Evolutionary conservation across 2,113 vertebrate species (phyloP).

Genomic region (Daphoenositta chrysoptera): DNA sequence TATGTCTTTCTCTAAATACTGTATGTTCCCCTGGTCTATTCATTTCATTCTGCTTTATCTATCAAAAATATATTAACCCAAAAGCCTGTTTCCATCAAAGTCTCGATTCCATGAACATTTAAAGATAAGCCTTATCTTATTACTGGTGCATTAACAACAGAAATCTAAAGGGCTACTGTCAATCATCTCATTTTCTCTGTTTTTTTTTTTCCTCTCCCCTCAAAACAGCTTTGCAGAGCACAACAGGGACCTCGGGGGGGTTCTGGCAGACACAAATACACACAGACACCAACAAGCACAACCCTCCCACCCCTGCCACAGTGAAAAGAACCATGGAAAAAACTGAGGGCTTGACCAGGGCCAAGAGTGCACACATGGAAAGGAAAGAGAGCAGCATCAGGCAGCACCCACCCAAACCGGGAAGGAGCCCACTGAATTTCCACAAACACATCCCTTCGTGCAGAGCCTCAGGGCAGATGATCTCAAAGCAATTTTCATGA

Average conservation of each 20-base stretch:
- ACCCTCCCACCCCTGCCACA: accelerated
- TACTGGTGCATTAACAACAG: slow-evolving; percentile 73
- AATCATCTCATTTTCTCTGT: slow-evolving; percentile 37
- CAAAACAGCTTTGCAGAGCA: slow-evolving; percentile 14
- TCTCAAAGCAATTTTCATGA: background rate
- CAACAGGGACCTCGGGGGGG: background rate
- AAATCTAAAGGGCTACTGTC: slow-evolving; percentile 70
- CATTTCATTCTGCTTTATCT: slow-evolving; percentile 73
- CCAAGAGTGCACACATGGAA: background rate
- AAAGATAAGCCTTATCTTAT: slow-evolving; percentile 82
- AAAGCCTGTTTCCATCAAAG: slow-evolving; percentile 79
- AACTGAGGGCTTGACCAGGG: background rate
- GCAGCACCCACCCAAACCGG: accelerated
- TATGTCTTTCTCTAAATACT: slow-evolving; percentile 17
- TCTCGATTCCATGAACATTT: slow-evolving; percentile 76
- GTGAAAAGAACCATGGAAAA: background rate
- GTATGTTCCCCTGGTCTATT: slow-evolving; percentile 44
- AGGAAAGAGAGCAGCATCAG: background rate
- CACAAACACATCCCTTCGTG: accelerated
- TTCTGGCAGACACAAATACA: background rate
- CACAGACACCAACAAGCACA: background rate
- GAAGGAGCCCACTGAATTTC: background rate
- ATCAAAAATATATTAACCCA: slow-evolving; percentile 80
- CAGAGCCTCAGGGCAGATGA: background rate
- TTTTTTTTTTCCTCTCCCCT: background rate